Conservation (phyloP, 2,797 vertebrate genomes). For the Phaenicophaeus curvirostris region DNA sequence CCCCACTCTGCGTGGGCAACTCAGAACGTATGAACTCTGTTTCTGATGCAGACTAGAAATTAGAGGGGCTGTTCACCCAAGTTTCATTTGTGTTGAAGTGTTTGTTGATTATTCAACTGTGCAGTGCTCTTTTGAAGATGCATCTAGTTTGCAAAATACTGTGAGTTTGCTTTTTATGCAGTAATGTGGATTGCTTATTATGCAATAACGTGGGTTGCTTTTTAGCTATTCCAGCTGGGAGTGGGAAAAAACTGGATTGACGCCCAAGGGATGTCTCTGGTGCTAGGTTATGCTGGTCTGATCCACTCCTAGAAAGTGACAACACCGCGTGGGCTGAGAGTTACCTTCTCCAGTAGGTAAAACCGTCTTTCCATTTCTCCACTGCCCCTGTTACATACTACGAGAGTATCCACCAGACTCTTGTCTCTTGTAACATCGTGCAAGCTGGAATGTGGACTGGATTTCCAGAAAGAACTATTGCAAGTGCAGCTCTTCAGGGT, state of each 20-base stretch:
- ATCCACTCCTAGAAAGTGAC: background rate
- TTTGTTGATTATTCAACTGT: background rate
- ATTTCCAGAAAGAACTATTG: background rate
- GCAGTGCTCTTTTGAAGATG: background rate
- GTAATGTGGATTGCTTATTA: background rate
- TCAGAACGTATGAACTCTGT: background rate
- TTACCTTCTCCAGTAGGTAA: background rate
- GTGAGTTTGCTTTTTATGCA: background rate
- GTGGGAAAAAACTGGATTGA: background rate
- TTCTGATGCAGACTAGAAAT: background rate
- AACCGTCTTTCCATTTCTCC: background rate
- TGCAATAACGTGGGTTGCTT: background rate
- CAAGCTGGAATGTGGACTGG: background rate
- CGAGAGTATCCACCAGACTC: background rate
- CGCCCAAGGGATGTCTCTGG: background rate
- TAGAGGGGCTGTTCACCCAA: background rate
- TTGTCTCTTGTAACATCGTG: background rate
- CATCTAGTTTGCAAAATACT: background rate
- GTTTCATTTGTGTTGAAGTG: background rate
- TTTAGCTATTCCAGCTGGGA: background rate
- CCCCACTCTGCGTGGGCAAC: background rate
- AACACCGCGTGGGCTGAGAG: background rate
- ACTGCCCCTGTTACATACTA: background rate
- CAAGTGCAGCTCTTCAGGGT: background rate
- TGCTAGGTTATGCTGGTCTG: background rate